A percentile compares a stretch with the other conserved stretches of the same genome.
These are phyloP conservation scores for Anas flavirostris DNA, from an alignment of 2,797 vertebrate species.

Conservation along the genomic window DNA sequence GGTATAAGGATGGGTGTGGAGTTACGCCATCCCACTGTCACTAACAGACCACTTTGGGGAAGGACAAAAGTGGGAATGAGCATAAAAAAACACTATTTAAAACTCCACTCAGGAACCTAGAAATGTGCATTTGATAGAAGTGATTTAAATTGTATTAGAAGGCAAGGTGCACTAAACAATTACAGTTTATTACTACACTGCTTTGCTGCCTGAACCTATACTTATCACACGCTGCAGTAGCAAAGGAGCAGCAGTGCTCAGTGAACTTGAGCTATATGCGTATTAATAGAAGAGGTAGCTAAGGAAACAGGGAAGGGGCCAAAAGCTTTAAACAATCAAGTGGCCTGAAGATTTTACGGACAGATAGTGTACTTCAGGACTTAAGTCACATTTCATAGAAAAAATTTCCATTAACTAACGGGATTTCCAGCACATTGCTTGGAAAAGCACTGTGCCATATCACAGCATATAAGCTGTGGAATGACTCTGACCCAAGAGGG, in stretches of 20 bases:
- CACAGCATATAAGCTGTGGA: not conserved
- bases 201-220: conserved; percentile 63
- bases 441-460: not conserved
- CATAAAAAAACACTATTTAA: conserved; percentile 55
- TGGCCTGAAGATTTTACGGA: conserved; percentile 1
- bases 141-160: conserved; percentile 71
- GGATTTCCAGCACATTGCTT: not conserved
- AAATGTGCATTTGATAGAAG: conserved; percentile 73
- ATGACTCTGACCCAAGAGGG: conserved; percentile 8
- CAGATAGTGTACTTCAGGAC: not conserved
- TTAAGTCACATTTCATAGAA: not conserved
- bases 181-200: conserved; percentile 63
- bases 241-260: not conserved
- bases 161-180: conserved; percentile 74
- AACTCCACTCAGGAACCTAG: conserved; percentile 48
- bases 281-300: conserved; percentile 26
- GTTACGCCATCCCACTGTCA: conserved; percentile 40
- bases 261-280: not conserved
- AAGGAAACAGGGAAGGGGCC: conserved; percentile 19
- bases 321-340: conserved; percentile 1
- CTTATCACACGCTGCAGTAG: conserved; percentile 49
- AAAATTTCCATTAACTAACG: not conserved
- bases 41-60: conserved; percentile 60
- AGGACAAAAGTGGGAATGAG: conserved; percentile 51
- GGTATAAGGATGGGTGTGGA: not conserved